phyloP scores from a whole-genome alignment of 2,888 invertebrate species.

The Panopea generosa region DNA sequence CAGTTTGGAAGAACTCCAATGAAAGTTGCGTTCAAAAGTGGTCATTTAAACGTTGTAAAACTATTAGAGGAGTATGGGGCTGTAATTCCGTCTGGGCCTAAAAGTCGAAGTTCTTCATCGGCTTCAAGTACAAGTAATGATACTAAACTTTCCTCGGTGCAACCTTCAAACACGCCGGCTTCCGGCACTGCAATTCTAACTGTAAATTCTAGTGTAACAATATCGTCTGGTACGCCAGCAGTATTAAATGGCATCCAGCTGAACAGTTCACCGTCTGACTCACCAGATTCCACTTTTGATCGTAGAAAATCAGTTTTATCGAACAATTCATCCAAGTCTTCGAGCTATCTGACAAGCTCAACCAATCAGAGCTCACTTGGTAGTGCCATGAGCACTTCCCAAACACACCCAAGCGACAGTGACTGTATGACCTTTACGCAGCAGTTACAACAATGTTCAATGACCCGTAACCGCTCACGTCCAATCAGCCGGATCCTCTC shows the following conservation, averaged over 20 bases:
- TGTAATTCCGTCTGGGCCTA: constrained; percentile 83
- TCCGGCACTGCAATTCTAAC: constrained; percentile 52
- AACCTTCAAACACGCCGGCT: constrained; percentile 38
- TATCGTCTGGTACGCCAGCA: constrained; percentile 57
- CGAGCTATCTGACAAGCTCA: constrained; percentile 90
- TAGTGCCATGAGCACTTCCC: constrained; percentile 54
- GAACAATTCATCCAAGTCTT: constrained; percentile 89
- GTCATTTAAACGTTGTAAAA: constrained; percentile 92
- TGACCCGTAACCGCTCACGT: constrained; percentile 88
- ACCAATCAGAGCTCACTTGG: constrained; percentile 84
- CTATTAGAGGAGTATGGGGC: constrained; percentile 88
- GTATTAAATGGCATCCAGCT: constrained; percentile 66
- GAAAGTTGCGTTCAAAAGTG: constrained; percentile 95
- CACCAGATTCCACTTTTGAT: constrained; percentile 86
- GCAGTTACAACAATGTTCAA: constrained; percentile 94
- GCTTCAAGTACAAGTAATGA: constrained; percentile 79
- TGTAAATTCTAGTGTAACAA: constrained; percentile 51
- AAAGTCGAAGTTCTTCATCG: constrained; percentile 76
- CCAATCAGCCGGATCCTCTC: constrained; percentile 88
- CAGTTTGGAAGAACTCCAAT: constrained; percentile 85
- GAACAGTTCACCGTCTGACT: constrained; percentile 79
- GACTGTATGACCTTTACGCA: constrained; percentile 93
- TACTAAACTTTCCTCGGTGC: constrained; percentile 62
- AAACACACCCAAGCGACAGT: constrained; percentile 62
- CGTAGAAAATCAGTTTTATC: constrained; percentile 84